These are phyloP conservation scores for Polyploca ridens DNA, from an alignment of 2,888 invertebrate genomes.

Conservation along the genomic window DNA sequence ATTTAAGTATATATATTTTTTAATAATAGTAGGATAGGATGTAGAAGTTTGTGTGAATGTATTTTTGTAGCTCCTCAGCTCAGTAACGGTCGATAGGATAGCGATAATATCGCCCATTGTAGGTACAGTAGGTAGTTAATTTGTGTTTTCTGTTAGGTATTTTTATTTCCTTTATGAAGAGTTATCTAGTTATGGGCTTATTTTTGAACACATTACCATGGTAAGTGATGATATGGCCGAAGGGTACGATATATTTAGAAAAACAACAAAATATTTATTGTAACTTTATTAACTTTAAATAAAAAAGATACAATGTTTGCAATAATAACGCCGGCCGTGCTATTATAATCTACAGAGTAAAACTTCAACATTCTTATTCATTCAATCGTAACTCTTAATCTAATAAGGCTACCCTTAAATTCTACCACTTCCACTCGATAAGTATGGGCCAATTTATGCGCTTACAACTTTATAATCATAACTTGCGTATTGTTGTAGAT, in stretches of 20 bases:
- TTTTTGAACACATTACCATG: too few species aligned
- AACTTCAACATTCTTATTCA: slow-evolving; percentile 68
- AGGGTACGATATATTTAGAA: not conserved
- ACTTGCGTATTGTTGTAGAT: slow-evolving; percentile 39
- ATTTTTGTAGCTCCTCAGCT: too few species aligned
- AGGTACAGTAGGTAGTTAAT: too few species aligned
- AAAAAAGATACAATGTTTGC: slow-evolving; percentile 73
- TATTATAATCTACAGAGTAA: slow-evolving; percentile 70
- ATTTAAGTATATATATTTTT: too few species aligned
- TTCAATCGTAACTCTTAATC: slow-evolving; percentile 72
- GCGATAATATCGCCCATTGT: too few species aligned
- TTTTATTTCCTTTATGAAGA: too few species aligned
- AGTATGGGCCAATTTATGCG: slow-evolving; percentile 57
- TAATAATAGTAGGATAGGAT: too few species aligned
- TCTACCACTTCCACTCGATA: slow-evolving; percentile 64
- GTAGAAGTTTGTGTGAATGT: too few species aligned
- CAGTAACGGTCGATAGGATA: too few species aligned
- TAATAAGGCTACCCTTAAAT: slow-evolving; percentile 83
- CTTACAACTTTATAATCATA: slow-evolving; percentile 50
- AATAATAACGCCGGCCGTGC: slow-evolving; percentile 78
- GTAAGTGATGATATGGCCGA: too few species aligned
- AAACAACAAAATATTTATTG: slow-evolving; percentile 53
- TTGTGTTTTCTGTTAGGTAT: too few species aligned
- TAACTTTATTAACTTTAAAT: slow-evolving; percentile 79
- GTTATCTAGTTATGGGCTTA: too few species aligned